Evolutionary conservation across 2,797 vertebrate genomes (phyloP).

Genomic region (Galago senegalensis): DNA sequence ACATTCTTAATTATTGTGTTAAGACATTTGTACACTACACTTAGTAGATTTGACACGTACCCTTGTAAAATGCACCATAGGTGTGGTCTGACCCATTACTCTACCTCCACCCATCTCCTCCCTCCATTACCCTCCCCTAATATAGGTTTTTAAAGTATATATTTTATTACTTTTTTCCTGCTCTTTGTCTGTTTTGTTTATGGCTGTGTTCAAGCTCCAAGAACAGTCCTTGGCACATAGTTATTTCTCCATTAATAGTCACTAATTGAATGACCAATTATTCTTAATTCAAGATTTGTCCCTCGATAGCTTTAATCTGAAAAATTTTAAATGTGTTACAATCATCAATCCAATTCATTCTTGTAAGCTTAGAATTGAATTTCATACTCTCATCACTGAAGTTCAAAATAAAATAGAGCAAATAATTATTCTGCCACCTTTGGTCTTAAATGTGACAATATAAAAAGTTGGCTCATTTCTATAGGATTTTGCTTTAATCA

Average conservation of each 20-base stretch:
- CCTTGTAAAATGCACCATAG: too few species aligned
- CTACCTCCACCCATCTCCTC: too few species aligned
- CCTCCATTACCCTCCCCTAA: neutral
- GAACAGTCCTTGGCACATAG: neutral
- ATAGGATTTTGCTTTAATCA: neutral
- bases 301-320: neutral
- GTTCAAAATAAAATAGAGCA: neutral
- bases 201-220: too few species aligned
- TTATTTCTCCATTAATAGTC: neutral
- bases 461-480: slow-evolving; percentile 3
- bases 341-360: neutral
- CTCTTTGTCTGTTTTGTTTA: neutral
- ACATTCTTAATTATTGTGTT: too few species aligned
- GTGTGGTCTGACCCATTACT: too few species aligned
- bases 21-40: too few species aligned
- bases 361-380: neutral
- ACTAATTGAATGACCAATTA: neutral
- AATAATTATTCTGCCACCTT: neutral
- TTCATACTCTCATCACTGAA: neutral
- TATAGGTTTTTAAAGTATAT: neutral
- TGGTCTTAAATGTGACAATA: neutral
- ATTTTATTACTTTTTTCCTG: neutral
- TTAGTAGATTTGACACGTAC: too few species aligned
- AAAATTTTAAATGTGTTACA: neutral
- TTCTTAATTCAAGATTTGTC: neutral